phyloP scores from a whole-genome alignment of 53 echinoderm and acorn worm genomes.

The Paelopatides confundens region DNA sequence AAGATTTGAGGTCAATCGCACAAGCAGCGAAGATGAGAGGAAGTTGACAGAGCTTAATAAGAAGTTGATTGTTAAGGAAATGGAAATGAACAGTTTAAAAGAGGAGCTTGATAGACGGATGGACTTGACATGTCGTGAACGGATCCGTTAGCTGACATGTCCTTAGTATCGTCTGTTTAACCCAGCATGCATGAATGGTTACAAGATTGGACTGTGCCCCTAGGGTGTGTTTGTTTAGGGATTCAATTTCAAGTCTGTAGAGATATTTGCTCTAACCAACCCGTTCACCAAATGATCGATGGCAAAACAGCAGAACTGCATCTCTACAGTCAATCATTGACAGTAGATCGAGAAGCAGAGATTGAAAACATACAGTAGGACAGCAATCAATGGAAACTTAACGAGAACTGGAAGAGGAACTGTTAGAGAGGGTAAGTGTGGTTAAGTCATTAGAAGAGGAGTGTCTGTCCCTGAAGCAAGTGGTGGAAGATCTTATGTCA shows the following conservation, averaged over 20 bases:
- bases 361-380: constrained; percentile 24
- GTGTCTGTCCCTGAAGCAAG: constrained; percentile 35
- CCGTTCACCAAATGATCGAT: too few species aligned
- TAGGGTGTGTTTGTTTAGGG: too few species aligned
- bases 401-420: constrained; percentile 28
- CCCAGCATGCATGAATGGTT: too few species aligned
- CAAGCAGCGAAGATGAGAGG: constrained; percentile 41
- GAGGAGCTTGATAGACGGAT: constrained; percentile 55
- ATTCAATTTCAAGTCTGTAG: too few species aligned
- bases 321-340: neutral
- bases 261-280: too few species aligned
- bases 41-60: constrained; percentile 29
- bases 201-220: too few species aligned
- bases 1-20: constrained; percentile 31
- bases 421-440: constrained; percentile 38
- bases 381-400: constrained; percentile 36
- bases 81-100: constrained; percentile 52
- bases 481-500: constrained; percentile 58
- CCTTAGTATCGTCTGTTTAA: too few species aligned
- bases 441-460: constrained; percentile 38
- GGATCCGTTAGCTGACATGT: too few species aligned
- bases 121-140: too few species aligned
- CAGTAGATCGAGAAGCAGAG: constrained; percentile 1
- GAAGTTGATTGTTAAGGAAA: constrained; percentile 14
- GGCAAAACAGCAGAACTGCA: too few species aligned